Conservation (phyloP, 2,888 invertebrate species). For the Quadroppia sp. region DNA sequence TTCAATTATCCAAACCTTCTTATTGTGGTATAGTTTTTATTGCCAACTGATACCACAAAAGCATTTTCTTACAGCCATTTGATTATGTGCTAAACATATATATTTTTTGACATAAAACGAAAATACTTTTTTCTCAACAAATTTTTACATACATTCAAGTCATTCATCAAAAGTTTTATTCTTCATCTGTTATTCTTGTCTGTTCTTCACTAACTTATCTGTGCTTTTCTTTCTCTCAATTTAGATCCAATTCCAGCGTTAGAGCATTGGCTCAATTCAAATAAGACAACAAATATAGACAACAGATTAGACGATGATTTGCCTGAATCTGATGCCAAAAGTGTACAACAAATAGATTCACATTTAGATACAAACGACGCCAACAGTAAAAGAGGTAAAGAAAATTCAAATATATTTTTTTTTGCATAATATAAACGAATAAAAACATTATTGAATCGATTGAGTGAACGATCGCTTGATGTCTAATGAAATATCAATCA, state of each 20-base stretch:
- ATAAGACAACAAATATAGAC: constrained; percentile 25
- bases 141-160: constrained; percentile 5
- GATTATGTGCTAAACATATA: too few species aligned
- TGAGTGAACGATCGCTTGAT: too few species aligned
- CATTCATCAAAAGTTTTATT: neutral
- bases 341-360: constrained; percentile 34
- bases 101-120: too few species aligned
- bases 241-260: constrained; percentile 36
- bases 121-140: too few species aligned
- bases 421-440: too few species aligned
- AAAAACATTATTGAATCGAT: too few species aligned
- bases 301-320: constrained; percentile 35
- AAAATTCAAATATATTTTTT: too few species aligned
- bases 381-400: constrained; percentile 28
- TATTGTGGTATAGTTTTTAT: too few species aligned
- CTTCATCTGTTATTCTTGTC: neutral
- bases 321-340: constrained; percentile 35
- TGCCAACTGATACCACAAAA: too few species aligned
- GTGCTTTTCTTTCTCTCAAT: neutral
- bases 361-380: constrained; percentile 14
- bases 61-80: too few species aligned
- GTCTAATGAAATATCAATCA: too few species aligned
- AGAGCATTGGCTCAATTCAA: constrained; percentile 36
- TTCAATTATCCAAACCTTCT: too few species aligned
- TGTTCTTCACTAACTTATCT: constrained; percentile 2